Base-by-base conservation (phyloP, 1,140 invertebrate species). In the Brachystomella parvula region DNA sequence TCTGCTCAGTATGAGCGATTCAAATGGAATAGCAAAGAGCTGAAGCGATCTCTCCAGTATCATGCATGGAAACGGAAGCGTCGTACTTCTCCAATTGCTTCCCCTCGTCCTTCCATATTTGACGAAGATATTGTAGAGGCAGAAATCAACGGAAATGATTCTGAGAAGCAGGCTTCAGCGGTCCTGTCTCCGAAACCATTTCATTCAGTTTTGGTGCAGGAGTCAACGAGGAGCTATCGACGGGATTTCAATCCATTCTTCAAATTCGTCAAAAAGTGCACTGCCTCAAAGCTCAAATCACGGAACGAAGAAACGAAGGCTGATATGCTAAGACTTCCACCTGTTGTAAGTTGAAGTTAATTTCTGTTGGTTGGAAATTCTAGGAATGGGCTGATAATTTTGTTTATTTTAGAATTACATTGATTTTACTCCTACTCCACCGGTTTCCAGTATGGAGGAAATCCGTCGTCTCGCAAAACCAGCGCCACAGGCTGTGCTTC, bases 1-100 rank as follows among this genome's bases (percentile, higher is more conserved):
- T 47, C 62, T 26, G 28, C 58, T 1, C 69, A 73, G 39, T 73
- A 33, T 61, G 69, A 71, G 33, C 57, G 58, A 57, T 33, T 65
- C 1, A 70, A 70, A 61, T 73, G 71, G 71, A 70, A 70, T 31
- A 59, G 64, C 6, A 33, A 63, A 28, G 66, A 66, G 30, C 3
- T 68, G 21, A 67, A 56, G 32, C 49, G 32, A 28, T 31, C 61
- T 2, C 19, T 28, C 49, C 49, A 24, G 6, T 12, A 17, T 26
- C 24, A 53, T 53, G 49, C 9, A 19, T 6, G 21, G 49, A 53
- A 53, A 26, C 49, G 24, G 30, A 64, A 59, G 33, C 17, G 3
- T 28, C 30, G 24, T 15, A 24, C 2, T 2, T 28, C 39, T 17
- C 21, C 35, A 21, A 3, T 2, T 32, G 3, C 24, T 6, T 19